A percentile compares a stretch with the other conserved stretches of the same genome.
These are phyloP conservation scores for Leptinotarsa juncta DNA, from an alignment of 2,888 invertebrate species.

Conservation along the genomic window DNA sequence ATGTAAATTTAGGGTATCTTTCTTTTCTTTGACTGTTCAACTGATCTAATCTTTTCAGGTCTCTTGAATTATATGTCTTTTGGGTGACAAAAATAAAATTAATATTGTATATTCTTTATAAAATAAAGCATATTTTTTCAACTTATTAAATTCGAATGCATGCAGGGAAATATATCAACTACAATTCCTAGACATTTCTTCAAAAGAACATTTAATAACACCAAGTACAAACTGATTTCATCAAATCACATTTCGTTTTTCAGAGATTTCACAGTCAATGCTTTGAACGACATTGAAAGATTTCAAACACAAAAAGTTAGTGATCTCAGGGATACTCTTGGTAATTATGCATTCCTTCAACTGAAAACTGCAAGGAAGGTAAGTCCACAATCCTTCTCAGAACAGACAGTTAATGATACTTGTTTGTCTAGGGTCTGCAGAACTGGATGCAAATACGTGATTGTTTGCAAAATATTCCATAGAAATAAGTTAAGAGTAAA, in stretches of 20 bases:
- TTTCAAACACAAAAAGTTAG: slow-evolving; percentile 80
- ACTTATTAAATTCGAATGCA: too few relatives aligned
- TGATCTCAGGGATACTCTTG: slow-evolving; percentile 78
- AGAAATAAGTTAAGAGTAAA: slow-evolving; percentile 51
- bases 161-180: too few relatives aligned
- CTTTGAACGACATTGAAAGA: slow-evolving; percentile 75
- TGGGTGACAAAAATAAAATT: too few relatives aligned
- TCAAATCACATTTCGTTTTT: slow-evolving; percentile 48
- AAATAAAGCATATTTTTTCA: too few relatives aligned
- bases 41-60: too few relatives aligned
- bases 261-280: slow-evolving; percentile 78
- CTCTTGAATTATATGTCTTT: too few relatives aligned
- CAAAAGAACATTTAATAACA: too few relatives aligned
- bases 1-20: too few relatives aligned
- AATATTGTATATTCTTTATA: too few relatives aligned
- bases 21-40: too few relatives aligned
- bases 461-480: slow-evolving; percentile 80
- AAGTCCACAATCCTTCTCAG: slow-evolving; percentile 36
- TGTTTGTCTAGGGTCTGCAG: slow-evolving; percentile 74
- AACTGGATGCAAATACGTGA: slow-evolving; percentile 82
- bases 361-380: slow-evolving; percentile 83
- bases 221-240: too few relatives aligned
- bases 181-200: too few relatives aligned
- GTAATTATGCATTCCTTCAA: slow-evolving; percentile 77
- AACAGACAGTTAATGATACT: slow-evolving; percentile 24